Evolutionary conservation across 2,888 invertebrate species (phyloP), one percentile per base, ranked within the genome.

Genomic region (Melieria omissa): DNA sequence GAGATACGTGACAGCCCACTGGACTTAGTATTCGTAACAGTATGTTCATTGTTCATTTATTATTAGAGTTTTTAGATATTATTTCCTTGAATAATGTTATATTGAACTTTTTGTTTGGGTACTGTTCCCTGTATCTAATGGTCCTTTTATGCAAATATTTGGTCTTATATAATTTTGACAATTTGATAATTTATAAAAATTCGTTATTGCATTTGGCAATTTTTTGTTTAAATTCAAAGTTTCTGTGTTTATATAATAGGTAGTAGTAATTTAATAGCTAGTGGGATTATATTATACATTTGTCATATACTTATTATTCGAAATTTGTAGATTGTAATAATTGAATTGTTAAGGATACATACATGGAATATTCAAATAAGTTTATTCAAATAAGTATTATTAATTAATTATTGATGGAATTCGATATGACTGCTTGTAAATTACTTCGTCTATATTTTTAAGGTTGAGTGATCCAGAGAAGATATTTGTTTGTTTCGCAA

Each of bases 21-120:
- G n/a, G n/a, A n/a, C n/a, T n/a, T n/a, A n/a, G n/a, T n/a, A n/a
- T n/a, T n/a, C n/a, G n/a, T n/a, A n/a, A n/a, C n/a, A n/a, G 44
- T 61, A 54, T 68, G 68, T 62, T 54, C 61, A 52, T 62, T 68
- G 54, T 68, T 41, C 7, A 29, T 63, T 10, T 63, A 63, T 16
- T 16, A 16, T 16, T 16, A 16, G 16, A 16, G 1, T 16, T 16
- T 16, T 41, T 42, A 57, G 47, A 46, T 10, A 57, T 64, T 70
- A 45, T 63, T 61, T 52, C 57, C 63, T 46, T 63, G 62, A 57
- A 57, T 70, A 4, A 55, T 64, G 45, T 70, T 63, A 63, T 57
- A 70, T 64, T 70, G 57, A 47, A 63, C 64, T 10, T 44, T 54
- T 70, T 70, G 41, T 46, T 63, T 63, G 47, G 55, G n/a, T 5